Evolutionary conservation across 2,888 invertebrate species (phyloP).

Genomic region (Ditula angustiorana): DNA sequence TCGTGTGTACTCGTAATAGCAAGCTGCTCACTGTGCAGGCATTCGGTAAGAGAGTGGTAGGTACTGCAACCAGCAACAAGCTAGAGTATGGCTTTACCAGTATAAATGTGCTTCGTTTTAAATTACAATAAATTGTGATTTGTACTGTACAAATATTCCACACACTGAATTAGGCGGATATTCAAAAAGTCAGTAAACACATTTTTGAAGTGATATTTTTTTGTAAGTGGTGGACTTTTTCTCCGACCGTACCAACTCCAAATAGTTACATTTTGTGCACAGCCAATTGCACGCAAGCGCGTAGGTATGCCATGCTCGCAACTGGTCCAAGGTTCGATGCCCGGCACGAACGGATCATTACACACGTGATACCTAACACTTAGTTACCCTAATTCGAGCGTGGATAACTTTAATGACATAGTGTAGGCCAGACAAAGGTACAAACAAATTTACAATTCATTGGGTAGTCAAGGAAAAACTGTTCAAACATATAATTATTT

Average conservation of each 20-base stretch:
- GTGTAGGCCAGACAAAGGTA: background rate
- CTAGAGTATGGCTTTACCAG: no score
- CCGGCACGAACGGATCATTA: slow-evolving; percentile 48
- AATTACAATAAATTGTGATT: no score
- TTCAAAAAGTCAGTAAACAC: background rate
- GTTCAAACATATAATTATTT: no score
- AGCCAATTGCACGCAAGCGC: slow-evolving; percentile 44
- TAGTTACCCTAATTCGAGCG: slow-evolving; percentile 41
- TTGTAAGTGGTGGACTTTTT: background rate
- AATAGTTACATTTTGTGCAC: slow-evolving; percentile 44
- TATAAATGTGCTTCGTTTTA: no score
- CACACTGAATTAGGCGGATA: background rate
- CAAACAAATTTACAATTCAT: background rate
- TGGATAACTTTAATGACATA: slow-evolving; percentile 20
- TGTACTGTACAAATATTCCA: background rate
- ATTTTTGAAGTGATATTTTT: no score
- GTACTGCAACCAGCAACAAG: no score
- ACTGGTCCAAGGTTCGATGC: slow-evolving; percentile 58
- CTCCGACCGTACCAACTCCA: slow-evolving; percentile 43
- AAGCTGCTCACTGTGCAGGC: no score
- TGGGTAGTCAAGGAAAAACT: no score
- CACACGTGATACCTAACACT: slow-evolving; percentile 35
- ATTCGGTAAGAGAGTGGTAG: no score
- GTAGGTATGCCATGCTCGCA: slow-evolving; percentile 46
- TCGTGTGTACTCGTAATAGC: no score